phyloP scores from a whole-genome alignment of 2,888 invertebrate species.

The Melanotus villosus region DNA sequence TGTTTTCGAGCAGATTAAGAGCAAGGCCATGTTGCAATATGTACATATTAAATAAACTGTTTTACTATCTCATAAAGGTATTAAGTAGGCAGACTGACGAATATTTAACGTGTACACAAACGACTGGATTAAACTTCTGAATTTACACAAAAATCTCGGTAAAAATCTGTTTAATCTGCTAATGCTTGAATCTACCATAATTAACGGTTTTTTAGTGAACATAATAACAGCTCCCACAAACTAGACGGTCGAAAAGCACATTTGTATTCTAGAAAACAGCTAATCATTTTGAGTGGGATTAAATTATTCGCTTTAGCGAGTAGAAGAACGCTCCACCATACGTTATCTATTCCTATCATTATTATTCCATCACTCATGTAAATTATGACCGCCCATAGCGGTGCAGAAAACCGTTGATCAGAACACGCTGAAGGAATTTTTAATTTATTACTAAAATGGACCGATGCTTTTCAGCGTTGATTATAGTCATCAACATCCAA shows the following conservation, averaged over 20 bases:
- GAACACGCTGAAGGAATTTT: slow-evolving; percentile 1
- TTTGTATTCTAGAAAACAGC: slow-evolving; percentile 4
- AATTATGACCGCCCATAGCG: background rate
- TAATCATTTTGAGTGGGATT: slow-evolving; percentile 24
- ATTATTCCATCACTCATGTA: slow-evolving; percentile 12
- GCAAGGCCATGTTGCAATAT: slow-evolving; percentile 25
- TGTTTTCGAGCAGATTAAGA: slow-evolving; percentile 18
- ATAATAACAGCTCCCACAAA: background rate
- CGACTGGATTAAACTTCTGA: background rate
- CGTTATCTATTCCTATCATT: slow-evolving; percentile 14
- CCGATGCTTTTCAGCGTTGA: too few relatives aligned
- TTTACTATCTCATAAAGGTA: slow-evolving; percentile 24
- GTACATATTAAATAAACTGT: slow-evolving; percentile 19
- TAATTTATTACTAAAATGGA: background rate
- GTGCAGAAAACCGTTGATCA: slow-evolving; percentile 8
- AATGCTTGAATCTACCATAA: slow-evolving; percentile 7
- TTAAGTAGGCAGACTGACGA: slow-evolving; percentile 21
- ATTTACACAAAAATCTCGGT: background rate
- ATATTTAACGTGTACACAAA: background rate
- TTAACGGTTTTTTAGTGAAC: background rate
- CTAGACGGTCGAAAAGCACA: background rate
- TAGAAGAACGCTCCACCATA: slow-evolving; percentile 1
- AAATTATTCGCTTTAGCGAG: background rate
- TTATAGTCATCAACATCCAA: too few relatives aligned
- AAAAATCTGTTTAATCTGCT: background rate